Percentiles rank a stretch among this genome's conserved stretches.
Conservation (phyloP, 1,140 invertebrate species). For the Zaprionus inermis region DNA sequence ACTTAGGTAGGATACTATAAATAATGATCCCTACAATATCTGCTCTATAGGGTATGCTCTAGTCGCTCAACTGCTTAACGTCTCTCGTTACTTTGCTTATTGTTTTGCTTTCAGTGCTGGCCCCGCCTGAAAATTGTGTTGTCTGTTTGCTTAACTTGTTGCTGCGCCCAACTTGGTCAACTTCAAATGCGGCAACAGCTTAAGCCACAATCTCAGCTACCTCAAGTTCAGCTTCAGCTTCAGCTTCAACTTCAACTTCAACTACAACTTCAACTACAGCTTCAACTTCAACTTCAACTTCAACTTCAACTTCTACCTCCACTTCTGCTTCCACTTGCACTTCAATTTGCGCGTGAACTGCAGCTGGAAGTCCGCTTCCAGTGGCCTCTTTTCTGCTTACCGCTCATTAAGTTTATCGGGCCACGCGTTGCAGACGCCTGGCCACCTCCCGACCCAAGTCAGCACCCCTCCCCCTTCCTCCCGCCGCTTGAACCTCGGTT, state of each 20-base stretch:
- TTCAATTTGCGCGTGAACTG: too few relatives aligned
- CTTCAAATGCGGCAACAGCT: neutral
- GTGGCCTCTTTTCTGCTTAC: constrained; percentile 4
- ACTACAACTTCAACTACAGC: neutral
- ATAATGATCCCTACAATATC: too few relatives aligned
- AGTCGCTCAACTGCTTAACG: neutral
- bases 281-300: neutral
- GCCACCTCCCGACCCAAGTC: neutral
- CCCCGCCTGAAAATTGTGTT: constrained; percentile 21
- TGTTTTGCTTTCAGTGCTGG: constrained; percentile 20
- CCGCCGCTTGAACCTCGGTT: neutral
- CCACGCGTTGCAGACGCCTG: constrained; percentile 27
- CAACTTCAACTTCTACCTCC: neutral
- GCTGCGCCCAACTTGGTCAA: constrained; percentile 26
- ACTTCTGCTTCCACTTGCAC: neutral
- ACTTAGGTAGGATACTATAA: too few relatives aligned
- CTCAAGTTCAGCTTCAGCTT: neutral
- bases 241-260: constrained; percentile 1
- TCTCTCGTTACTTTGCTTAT: constrained; percentile 16
- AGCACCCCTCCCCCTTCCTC: neutral
- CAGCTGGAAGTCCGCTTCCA: too few relatives aligned
- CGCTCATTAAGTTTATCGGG: constrained; percentile 37
- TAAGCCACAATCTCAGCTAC: neutral
- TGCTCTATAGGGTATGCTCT: too few relatives aligned
- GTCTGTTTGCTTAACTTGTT: constrained; percentile 32